Base-by-base conservation (phyloP, 1,140 invertebrate genomes). In the Amyelois transitella region DNA sequence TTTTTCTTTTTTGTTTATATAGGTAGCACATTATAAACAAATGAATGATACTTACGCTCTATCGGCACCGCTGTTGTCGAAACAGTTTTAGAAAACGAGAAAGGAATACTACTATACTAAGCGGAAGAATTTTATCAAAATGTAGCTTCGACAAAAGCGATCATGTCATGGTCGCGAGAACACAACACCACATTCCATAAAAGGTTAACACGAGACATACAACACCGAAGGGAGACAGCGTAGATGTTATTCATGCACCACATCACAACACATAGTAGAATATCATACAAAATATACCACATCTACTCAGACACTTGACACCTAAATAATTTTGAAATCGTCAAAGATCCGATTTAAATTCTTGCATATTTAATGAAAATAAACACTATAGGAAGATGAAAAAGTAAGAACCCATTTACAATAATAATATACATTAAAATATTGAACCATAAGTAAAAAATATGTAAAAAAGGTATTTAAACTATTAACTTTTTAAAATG, bases 191-290 rank as follows among this genome's bases (percentile, higher is more conserved):
- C 81, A 82, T 72, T 74, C 75, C 65, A 75, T 66, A 67, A 73
- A 52, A 72, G 58, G 53, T 38, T 14, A 58, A 47, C 58, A 50
- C 65, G 47, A 55, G 60, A 68, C 60, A 62, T 28, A 65, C 45
- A 55, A 48, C 43, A 69, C 54, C 51, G 28, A 55, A 48, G 60
- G 44, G 57, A 66, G 45, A 54, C 55, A 69, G 62, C 43, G 62
- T 85, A 88, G 85, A 88, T 88, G 85, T 88, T 88, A 88, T 88
- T 88, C 85, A 86, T 86, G 85, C 85, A 88, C 85, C 85, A 85
- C 76, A 72, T 60, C 60, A 77, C 68, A 72, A 77, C 68, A 71
- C 56, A 48, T 43, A 55, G 47, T 54, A 55, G 43, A 43, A 43
- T 22, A 3, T 28, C 12, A 28, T 38, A 38, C 32, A 14, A 38